Evolutionary conservation across 1,140 invertebrate genomes (phyloP).

Genomic region (Bicyclus anynana): DNA sequence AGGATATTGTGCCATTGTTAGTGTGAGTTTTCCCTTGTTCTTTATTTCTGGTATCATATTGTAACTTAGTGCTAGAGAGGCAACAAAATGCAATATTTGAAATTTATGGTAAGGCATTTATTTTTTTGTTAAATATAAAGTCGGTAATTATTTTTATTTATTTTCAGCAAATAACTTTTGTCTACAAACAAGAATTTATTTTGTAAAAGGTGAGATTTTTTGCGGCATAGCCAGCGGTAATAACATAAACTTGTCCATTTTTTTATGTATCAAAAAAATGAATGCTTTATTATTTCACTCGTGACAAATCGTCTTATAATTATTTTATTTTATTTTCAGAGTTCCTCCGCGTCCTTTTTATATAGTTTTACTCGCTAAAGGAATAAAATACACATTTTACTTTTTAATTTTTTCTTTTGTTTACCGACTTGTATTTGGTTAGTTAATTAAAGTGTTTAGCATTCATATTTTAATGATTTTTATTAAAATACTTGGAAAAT

Average conservation of each 20-base stretch:
- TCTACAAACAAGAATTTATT: conserved; percentile 9
- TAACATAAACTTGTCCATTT: neutral
- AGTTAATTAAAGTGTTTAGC: conserved; percentile 18
- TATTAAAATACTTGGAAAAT: no score
- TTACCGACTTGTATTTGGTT: conserved; percentile 55
- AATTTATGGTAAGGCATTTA: neutral
- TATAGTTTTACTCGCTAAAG: conserved; percentile 40
- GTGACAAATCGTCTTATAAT: neutral
- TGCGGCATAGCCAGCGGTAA: neutral
- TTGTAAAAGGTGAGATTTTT: conserved; percentile 30
- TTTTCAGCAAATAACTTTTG: conserved; percentile 44
- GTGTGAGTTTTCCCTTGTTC: conserved; percentile 45
- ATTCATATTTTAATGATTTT: neutral
- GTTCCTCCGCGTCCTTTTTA: conserved; percentile 40
- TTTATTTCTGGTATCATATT: neutral
- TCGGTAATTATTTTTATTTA: conserved; percentile 31
- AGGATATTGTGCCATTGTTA: conserved; percentile 62
- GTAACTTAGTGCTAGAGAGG: no score
- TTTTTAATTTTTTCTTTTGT: conserved; percentile 61
- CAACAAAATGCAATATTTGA: no score
- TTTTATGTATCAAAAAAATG: conserved; percentile 6
- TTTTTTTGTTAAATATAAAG: conserved; percentile 4
- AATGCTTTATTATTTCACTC: neutral
- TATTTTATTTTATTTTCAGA: conserved; percentile 39
- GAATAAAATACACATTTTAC: conserved; percentile 56